Percentiles rank a stretch among this genome's conserved stretches.
phyloP scores from a whole-genome alignment of 2,113 vertebrate species.

The Takifugu bimaculatus region DNA sequence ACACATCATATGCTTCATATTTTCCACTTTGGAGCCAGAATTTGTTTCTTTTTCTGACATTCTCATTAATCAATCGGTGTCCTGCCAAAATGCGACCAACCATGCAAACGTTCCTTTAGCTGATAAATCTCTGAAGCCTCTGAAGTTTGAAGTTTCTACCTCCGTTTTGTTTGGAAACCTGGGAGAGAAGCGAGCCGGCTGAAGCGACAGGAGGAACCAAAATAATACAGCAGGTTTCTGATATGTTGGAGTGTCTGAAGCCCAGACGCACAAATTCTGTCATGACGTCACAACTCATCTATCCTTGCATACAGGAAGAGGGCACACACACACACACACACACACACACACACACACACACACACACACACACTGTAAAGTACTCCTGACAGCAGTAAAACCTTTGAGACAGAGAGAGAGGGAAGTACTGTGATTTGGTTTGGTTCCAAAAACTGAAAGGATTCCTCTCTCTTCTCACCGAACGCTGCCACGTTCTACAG shows the following conservation, averaged over 20 bases:
- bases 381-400: constrained; percentile 8
- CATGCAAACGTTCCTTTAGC: constrained; percentile 55
- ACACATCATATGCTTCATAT: constrained; percentile 16
- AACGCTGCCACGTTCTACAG: not conserved
- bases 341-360: constrained; percentile 30
- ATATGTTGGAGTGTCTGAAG: constrained; percentile 25
- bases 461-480: too few species aligned
- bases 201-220: constrained; percentile 47
- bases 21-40: constrained; percentile 26
- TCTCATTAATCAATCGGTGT: constrained; percentile 20
- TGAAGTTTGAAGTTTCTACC: constrained; percentile 13
- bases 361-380: constrained; percentile 29
- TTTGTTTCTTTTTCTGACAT: constrained; percentile 22
- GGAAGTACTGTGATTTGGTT: constrained; percentile 3
- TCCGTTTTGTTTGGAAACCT: not conserved
- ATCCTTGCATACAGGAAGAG: too few species aligned
- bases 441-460: too few species aligned
- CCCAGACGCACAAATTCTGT: constrained; percentile 15
- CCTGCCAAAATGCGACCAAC: constrained; percentile 42
- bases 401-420: not conserved
- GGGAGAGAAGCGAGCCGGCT: constrained; percentile 21
- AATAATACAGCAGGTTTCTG: constrained; percentile 49
- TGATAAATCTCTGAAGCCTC: constrained; percentile 21
- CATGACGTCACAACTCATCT: not conserved
- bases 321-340: constrained; percentile 3